phyloP scores from a whole-genome alignment of 1,140 invertebrate species.

The Caerostris extrusa region DNA sequence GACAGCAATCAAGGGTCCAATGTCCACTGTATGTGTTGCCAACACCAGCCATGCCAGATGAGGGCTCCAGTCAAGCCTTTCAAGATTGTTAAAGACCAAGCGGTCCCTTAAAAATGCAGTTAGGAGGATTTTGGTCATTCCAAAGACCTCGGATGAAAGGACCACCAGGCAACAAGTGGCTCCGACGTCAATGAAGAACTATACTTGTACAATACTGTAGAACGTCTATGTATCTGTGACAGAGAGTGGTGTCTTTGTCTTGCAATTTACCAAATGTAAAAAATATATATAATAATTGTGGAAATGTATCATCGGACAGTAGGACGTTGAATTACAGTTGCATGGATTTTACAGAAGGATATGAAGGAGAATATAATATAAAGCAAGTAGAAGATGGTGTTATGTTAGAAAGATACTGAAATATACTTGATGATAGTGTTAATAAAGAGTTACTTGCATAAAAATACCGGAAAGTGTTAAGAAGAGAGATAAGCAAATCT shows the following conservation, averaged over 20 bases:
- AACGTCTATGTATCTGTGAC: neutral
- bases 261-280: neutral
- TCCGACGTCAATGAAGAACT: constrained; percentile 4
- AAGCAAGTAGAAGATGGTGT: too few relatives aligned
- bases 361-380: too few relatives aligned
- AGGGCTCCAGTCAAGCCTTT: neutral
- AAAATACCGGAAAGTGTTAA: too few relatives aligned
- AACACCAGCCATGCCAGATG: constrained; percentile 42
- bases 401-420: too few relatives aligned
- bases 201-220: constrained; percentile 56
- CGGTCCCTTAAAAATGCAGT: constrained; percentile 71
- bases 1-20: constrained; percentile 10
- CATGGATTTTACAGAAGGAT: too few relatives aligned
- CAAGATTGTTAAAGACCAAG: constrained; percentile 69
- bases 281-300: too few relatives aligned
- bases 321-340: too few relatives aligned
- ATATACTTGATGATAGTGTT: too few relatives aligned
- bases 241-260: neutral
- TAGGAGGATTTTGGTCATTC: constrained; percentile 54
- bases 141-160: constrained; percentile 44
- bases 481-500: too few relatives aligned
- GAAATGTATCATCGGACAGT: too few relatives aligned
- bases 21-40: constrained; percentile 53
- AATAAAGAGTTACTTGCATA: too few relatives aligned
- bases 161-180: neutral